These are phyloP conservation scores for Argopecten irradians DNA, from an alignment of 1,140 invertebrate species.

Conservation along the genomic window DNA sequence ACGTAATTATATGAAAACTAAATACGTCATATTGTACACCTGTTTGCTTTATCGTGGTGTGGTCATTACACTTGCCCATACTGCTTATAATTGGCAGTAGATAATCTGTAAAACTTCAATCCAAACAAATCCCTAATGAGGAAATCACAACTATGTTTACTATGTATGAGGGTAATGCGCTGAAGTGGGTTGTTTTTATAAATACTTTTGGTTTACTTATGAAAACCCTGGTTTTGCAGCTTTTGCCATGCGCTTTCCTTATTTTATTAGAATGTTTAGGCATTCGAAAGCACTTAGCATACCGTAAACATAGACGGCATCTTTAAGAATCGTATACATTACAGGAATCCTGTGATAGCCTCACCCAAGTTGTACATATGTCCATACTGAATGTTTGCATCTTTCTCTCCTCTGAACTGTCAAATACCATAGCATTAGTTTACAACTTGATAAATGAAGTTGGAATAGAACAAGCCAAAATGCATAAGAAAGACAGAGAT, in stretches of 20 bases:
- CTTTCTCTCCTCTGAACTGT: background rate
- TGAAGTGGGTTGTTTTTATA: background rate
- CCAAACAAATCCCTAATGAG: background rate
- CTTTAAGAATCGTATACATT: background rate
- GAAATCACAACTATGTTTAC: background rate
- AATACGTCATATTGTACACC: background rate
- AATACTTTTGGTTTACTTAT: background rate
- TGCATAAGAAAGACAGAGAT: background rate
- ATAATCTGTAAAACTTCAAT: background rate
- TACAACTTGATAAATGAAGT: background rate
- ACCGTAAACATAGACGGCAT: background rate
- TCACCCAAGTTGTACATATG: background rate
- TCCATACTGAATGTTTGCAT: background rate
- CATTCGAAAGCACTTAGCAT: background rate
- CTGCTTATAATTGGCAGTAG: background rate
- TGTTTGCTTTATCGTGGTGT: background rate
- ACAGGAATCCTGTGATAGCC: background rate
- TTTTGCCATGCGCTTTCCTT: background rate
- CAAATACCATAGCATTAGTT: background rate
- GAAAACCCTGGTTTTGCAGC: background rate
- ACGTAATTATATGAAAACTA: background rate
- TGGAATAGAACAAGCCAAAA: background rate
- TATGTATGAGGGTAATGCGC: background rate
- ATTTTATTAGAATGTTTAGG: background rate
- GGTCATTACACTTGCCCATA: background rate